Base-by-base conservation (phyloP, 2,797 vertebrate species). In the Tamandua tetradactyla region DNA sequence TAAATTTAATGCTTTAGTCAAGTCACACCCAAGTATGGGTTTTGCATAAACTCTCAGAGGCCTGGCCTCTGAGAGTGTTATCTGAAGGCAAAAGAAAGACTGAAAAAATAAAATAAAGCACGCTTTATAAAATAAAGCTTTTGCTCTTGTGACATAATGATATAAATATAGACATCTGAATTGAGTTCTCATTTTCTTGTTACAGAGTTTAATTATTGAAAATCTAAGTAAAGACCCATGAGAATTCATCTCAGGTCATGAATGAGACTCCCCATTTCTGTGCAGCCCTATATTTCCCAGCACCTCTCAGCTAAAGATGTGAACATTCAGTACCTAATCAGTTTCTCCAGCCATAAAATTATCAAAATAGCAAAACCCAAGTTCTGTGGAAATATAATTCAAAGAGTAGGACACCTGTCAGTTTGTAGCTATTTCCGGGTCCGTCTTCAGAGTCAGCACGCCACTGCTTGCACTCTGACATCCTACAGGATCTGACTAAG, bases 1-100 rank as follows among this genome's bases (percentile, higher is more conserved):
- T 14, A n/a, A 2, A 66, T 32, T 18, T 35, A 35, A 66, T 18
- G n/a, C 7, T 20, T 35, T 66, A 14, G 66, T 8, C n/a, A 66
- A 35, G 64, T 20, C 35, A n/a, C 64, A 66, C n/a, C n/a, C 35
- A 66, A 35, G 32, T 35, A 17, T 35, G n/a, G 13, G 1, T 35
- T 18, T 66, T 35, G 8, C 20, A 35, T 35, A 66, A 35, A 66
- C 20, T 66, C 35, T n/a, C n/a, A n/a, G n/a, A n/a, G n/a, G n/a
- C n/a, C n/a, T n/a, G n/a, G n/a, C n/a, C n/a, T n/a, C n/a, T n/a
- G n/a, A n/a, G 5, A 71, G 64, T 61, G 42, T 49, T 23, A 30
- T 25, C 83, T 49, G 52, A 42, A 42, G 79, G 10, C 52, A 89
- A 57, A 76, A 76, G 59, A 27, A 75, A 92, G 59, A 35, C 14